Conservation (phyloP, 2,113 vertebrate species). For the Chiloscyllium plagiosum region DNA sequence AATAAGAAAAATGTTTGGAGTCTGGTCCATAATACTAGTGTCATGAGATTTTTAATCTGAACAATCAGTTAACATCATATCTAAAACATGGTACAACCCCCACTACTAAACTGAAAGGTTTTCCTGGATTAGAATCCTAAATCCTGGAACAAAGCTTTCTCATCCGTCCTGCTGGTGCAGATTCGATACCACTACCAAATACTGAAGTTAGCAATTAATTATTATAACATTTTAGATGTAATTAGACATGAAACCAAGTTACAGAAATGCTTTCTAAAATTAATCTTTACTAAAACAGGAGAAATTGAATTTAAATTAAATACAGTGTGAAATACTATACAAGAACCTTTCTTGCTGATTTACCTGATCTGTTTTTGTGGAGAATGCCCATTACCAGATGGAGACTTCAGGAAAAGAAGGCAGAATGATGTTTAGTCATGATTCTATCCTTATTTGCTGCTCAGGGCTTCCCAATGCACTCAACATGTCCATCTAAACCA, state of each 20-base stretch:
- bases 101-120: not conserved
- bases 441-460: not conserved
- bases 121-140: not conserved
- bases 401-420: not conserved
- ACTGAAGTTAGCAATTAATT: not conserved
- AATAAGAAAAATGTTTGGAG: too few relatives aligned
- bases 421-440: not conserved
- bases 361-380: not conserved
- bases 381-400: not conserved
- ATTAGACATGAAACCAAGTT: not conserved
- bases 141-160: not conserved
- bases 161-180: not conserved
- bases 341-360: not conserved
- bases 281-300: not conserved
- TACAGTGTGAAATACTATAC: not conserved
- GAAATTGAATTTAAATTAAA: not conserved
- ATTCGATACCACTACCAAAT: not conserved
- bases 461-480: not conserved
- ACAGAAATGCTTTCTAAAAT: not conserved
- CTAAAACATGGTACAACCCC: not conserved
- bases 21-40: not conserved
- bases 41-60: conserved; percentile 25
- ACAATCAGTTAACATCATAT: not conserved
- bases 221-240: not conserved
- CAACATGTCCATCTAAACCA: not conserved